A percentile compares a stretch with the other conserved stretches of the same genome.
These are phyloP conservation scores for Stenoptilia bipunctidactyla DNA, from an alignment of 2,888 invertebrate species.

Conservation along the genomic window DNA sequence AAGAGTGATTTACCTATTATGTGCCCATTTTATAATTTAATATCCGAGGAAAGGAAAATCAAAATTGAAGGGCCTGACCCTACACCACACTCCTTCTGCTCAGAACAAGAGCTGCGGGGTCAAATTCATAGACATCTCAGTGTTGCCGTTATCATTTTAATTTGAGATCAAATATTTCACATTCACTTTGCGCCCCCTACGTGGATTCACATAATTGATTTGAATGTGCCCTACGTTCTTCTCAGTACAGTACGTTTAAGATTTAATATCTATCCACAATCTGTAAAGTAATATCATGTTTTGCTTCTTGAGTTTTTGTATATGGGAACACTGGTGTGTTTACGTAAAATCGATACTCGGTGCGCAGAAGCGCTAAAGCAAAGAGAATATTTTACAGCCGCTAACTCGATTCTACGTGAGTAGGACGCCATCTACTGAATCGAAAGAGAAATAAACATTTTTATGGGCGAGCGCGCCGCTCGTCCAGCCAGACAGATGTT, in stretches of 20 bases:
- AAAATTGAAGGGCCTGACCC: slow-evolving; percentile 67
- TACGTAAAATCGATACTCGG: slow-evolving; percentile 58
- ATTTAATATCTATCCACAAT: slow-evolving; percentile 8
- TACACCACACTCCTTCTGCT: slow-evolving; percentile 64
- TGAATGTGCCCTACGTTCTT: too few species aligned
- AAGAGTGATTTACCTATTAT: slow-evolving; percentile 63
- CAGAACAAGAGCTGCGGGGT: slow-evolving; percentile 70
- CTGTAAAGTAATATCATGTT: slow-evolving; percentile 4
- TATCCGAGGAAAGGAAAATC: slow-evolving; percentile 54
- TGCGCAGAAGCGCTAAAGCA: slow-evolving; percentile 48
- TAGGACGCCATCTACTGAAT: slow-evolving; percentile 43
- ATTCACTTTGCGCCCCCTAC: too few species aligned
- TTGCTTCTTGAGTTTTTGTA: slow-evolving; percentile 29
- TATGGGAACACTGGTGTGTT: slow-evolving; percentile 38
- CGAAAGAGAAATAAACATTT: not conserved
- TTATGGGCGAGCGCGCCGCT: not conserved
- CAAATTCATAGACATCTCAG: slow-evolving; percentile 67
- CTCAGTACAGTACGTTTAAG: not conserved
- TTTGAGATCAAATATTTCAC: too few species aligned
- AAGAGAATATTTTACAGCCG: slow-evolving; percentile 26
- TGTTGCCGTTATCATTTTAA: slow-evolving; percentile 45
- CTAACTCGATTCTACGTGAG: slow-evolving; percentile 16
- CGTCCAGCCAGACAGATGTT: too few species aligned
- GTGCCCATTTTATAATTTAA: slow-evolving; percentile 65
- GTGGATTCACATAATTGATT: too few species aligned